These are phyloP conservation scores for Pachyseris speciosa DNA, from an alignment of 64 coral and sea anemone species.

Conservation along the genomic window DNA sequence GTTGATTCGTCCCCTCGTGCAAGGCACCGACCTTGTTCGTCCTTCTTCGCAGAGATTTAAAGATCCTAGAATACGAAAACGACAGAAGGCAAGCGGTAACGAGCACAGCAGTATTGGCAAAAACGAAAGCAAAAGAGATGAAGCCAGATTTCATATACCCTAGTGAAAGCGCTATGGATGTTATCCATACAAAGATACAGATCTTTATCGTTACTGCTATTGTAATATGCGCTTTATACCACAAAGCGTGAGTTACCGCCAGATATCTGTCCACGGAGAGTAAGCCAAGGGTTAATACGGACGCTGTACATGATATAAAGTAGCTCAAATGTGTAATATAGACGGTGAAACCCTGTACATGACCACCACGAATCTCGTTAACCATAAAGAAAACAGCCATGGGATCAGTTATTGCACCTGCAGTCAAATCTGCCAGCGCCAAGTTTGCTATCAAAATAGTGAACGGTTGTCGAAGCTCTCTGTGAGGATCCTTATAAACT, in stretches of 20 bases:
- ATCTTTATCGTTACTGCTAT: not conserved
- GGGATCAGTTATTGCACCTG: constrained; percentile 63
- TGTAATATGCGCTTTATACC: constrained; percentile 63
- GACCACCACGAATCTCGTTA: constrained; percentile 34
- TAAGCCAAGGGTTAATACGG: constrained; percentile 64
- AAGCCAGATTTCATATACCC: constrained; percentile 62
- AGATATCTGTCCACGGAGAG: constrained; percentile 81
- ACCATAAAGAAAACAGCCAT: constrained; percentile 55
- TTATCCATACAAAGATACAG: constrained; percentile 40
- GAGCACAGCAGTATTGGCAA: constrained; percentile 66
- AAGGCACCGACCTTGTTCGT: constrained; percentile 44
- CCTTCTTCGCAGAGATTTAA: constrained; percentile 49
- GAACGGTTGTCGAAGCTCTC: constrained; percentile 73
- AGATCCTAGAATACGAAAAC: constrained; percentile 55
- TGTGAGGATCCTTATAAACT: constrained; percentile 60
- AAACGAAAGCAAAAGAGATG: constrained; percentile 83
- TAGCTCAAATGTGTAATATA: constrained; percentile 58
- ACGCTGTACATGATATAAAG: constrained; percentile 75
- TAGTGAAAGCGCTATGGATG: constrained; percentile 24
- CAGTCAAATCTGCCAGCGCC: constrained; percentile 70
- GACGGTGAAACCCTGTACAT: not conserved
- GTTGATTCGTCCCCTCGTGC: constrained; percentile 26
- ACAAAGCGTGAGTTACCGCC: constrained; percentile 51
- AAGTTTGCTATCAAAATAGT: constrained; percentile 76
- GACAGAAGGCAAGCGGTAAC: constrained; percentile 17